Base-by-base conservation (phyloP, 2,888 invertebrate species). In the Melanostoma mellinum region DNA sequence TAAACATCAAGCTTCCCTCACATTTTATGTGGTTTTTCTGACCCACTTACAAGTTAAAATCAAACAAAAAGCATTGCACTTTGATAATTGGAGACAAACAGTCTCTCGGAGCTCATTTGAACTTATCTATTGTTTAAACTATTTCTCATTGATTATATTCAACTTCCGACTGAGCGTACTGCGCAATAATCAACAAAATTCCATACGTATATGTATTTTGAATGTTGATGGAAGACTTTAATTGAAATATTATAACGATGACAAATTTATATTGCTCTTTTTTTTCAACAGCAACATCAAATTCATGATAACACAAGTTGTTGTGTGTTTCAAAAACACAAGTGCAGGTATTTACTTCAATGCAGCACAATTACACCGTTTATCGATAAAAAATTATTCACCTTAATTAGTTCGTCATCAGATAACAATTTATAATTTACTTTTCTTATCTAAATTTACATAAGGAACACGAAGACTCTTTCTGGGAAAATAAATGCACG, bases 381-480 rank as follows among this genome's bases (percentile, higher is more conserved):
- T 33, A 44, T 44, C 33, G 6, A 42, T 33, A 42, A 6, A 6
- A 20, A 58, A 60, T 33, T 60, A n/a, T 60, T 60, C 58, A n/a
- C 42, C 33, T 44, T 60, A 60, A 60, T 20, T 5, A 33, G 44
- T 44, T 60, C 58, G 58, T 60, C 58, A 60, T 60, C 42, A 56
- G 38, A 38, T 40, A 44, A 33, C 5, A n/a, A 42, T 60, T 42
- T 44, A 38, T 50, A 5, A 6, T 50, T 32, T n/a, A 53, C 10
- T 3, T 8, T 9, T 53, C 30, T 33, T 61, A 30, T 50, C 50
- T 50, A 46, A 61, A 80, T 80, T 80, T 80, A 80, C 74, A 80
- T 80, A 80, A 61, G 46, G 9, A 61, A 61, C 50, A 50, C 58
- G 48, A 48, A 46, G 35, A n/a, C n/a, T 61, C 52, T 46, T 60